Percentiles rank a stretch among this genome's conserved stretches.
Conservation (phyloP, 2,113 vertebrate species). For the Falco punctatus region DNA sequence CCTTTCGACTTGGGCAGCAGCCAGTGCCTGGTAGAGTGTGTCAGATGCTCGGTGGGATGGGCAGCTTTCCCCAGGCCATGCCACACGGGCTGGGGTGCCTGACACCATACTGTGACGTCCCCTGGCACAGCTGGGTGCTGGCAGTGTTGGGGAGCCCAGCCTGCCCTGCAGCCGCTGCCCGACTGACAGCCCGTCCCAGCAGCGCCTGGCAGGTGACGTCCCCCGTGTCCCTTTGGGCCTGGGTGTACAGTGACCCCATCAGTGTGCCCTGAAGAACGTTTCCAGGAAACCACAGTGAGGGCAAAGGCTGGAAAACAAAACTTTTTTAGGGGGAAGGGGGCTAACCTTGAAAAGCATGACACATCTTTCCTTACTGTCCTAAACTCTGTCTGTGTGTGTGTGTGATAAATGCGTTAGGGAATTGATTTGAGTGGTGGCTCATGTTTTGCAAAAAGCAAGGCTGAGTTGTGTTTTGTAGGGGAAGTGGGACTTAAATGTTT, state of each 20-base stretch:
- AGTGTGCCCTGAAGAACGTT: neutral
- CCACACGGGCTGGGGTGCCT: neutral
- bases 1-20: neutral
- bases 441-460: neutral
- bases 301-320: neutral
- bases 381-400: neutral
- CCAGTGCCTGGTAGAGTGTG: neutral
- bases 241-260: neutral
- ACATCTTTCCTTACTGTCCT: neutral
- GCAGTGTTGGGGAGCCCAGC: accelerated
- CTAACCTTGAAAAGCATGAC: neutral
- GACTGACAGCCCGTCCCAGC: neutral
- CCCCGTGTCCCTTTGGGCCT: too few species aligned
- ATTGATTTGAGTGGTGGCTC: neutral
- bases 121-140: accelerated
- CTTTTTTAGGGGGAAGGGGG: neutral
- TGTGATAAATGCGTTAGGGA: neutral
- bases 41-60: accelerated
- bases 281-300: neutral
- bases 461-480: neutral
- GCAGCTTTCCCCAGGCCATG: accelerated
- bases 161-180: neutral
- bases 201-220: neutral
- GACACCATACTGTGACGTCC: accelerated
- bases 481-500: neutral